Percentiles rank a stretch among this genome's conserved stretches.
Evolutionary conservation across 2,888 invertebrate genomes (phyloP).

Genomic region (Hipparchia semele): DNA sequence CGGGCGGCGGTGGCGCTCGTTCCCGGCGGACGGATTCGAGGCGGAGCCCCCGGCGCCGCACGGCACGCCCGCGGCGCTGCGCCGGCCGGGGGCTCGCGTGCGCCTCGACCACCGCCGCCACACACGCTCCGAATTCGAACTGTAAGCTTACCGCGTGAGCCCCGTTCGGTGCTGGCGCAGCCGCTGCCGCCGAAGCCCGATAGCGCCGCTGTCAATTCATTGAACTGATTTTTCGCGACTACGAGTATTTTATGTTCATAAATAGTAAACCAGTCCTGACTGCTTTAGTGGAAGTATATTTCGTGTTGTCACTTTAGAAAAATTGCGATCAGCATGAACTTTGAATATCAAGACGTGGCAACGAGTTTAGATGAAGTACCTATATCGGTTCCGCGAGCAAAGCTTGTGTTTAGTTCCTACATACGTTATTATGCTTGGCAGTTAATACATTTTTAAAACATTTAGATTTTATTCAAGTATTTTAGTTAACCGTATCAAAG

Average conservation of each 20-base stretch:
- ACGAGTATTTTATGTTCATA: conserved; percentile 52
- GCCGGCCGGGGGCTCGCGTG: conserved; percentile 61
- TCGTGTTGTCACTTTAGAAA: conserved; percentile 43
- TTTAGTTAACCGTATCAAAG: conserved; percentile 20
- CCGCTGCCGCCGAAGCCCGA: conserved; percentile 41
- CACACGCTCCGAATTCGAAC: conserved; percentile 80
- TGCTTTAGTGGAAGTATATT: conserved; percentile 45
- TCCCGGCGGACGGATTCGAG: conserved; percentile 72
- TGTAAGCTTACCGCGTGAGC: conserved; percentile 54
- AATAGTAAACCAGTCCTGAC: conserved; percentile 51
- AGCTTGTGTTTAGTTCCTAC: conserved; percentile 80
- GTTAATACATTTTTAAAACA: conserved; percentile 23
- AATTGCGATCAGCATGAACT: conserved; percentile 50
- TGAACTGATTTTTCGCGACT: conserved; percentile 54
- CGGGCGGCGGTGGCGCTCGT: conserved; percentile 83
- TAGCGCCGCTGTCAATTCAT: conserved; percentile 59
- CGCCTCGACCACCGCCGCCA: conserved; percentile 76
- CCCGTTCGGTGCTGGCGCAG: conserved; percentile 37
- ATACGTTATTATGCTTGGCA: conserved; percentile 50
- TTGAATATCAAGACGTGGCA: conserved; percentile 52
- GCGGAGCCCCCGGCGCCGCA: conserved; percentile 61
- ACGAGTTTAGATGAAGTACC: conserved; percentile 56
- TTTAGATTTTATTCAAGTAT: conserved; percentile 23
- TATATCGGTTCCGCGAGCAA: conserved; percentile 65
- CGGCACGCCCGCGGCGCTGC: conserved; percentile 50